These are phyloP conservation scores for Cantharis rufa DNA, from an alignment of 2,888 invertebrate genomes.

Conservation along the genomic window DNA sequence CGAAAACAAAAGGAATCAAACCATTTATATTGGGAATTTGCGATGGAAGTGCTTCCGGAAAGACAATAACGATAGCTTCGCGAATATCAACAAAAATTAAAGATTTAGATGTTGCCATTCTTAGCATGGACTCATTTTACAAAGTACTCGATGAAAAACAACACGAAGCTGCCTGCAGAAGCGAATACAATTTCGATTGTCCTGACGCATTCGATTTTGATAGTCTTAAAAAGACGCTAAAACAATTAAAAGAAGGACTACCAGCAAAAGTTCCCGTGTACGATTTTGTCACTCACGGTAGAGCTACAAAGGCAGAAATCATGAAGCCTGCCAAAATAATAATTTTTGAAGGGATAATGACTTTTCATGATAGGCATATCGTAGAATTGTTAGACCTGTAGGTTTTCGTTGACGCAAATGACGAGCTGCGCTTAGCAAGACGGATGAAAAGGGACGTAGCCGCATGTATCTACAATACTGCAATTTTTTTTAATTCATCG, in stretches of 20 bases:
- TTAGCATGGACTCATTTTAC: conserved; percentile 99
- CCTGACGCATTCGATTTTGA: conserved; percentile 99
- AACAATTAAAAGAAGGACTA: conserved; percentile 88
- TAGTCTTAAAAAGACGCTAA: conserved; percentile 79
- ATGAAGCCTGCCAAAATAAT: conserved; percentile 99
- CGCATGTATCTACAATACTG: too few relatives aligned
- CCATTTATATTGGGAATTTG: conserved; percentile 77
- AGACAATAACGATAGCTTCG: conserved; percentile 97
- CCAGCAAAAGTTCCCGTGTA: conserved; percentile 98
- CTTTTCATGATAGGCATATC: conserved; percentile 87
- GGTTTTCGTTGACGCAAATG: conserved; percentile 98
- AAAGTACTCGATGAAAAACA: conserved; percentile 95
- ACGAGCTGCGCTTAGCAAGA: conserved; percentile 91
- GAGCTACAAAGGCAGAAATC: conserved; percentile 90
- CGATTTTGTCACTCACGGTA: conserved; percentile 91
- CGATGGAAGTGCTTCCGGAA: conserved; percentile 98
- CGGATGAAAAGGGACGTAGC: conserved; percentile 86
- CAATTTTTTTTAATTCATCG: too few relatives aligned
- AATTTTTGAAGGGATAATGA: conserved; percentile 97
- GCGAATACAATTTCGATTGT: conserved; percentile 99
- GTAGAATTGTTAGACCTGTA: conserved; percentile 93
- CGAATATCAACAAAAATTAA: conserved; percentile 93
- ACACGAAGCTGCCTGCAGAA: conserved; percentile 78
- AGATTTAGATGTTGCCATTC: conserved; percentile 97
- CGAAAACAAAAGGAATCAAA: background rate